A percentile compares a stretch with the other conserved stretches of the same genome.
phyloP scores from a whole-genome alignment of 2,888 invertebrate genomes.

The Helobdella robusta region DNA sequence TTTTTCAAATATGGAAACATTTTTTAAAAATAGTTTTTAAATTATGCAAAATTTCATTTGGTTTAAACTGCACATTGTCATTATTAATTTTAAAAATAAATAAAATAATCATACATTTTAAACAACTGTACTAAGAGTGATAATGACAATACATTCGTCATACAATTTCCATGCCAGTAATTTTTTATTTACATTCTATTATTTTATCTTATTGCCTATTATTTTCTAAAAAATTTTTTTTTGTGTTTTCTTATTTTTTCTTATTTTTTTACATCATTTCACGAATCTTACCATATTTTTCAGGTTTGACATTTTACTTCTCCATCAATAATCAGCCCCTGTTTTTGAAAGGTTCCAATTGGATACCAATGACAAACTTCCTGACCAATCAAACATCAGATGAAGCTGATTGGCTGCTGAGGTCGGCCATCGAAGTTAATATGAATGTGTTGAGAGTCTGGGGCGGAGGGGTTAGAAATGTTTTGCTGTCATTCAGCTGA shows the following conservation, averaged over 20 bases:
- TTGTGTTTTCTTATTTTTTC: no score
- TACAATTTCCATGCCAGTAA: no score
- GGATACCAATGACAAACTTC: constrained; percentile 76
- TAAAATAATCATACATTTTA: not conserved
- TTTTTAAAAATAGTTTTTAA: no score
- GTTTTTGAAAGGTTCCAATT: constrained; percentile 90
- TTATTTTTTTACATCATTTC: no score
- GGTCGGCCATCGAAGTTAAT: constrained; percentile 64
- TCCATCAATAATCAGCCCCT: constrained; percentile 72
- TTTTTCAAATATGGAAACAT: no score
- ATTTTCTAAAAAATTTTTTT: no score
- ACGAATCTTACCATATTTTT: constrained; percentile 27
- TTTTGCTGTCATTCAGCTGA: not conserved
- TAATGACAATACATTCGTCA: no score
- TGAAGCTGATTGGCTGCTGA: constrained; percentile 58
- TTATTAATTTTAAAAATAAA: not conserved
- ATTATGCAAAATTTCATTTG: not conserved
- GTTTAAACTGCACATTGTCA: not conserved
- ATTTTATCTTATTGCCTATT: no score
- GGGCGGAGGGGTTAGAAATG: constrained; percentile 67
- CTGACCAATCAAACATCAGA: constrained; percentile 53
- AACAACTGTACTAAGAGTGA: no score
- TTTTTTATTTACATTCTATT: no score
- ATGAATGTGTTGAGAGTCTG: constrained; percentile 93
- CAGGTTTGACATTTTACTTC: constrained; percentile 69